These are phyloP conservation scores for Gryon sp. DNA, from an alignment of 1,140 invertebrate species.

Conservation along the genomic window DNA sequence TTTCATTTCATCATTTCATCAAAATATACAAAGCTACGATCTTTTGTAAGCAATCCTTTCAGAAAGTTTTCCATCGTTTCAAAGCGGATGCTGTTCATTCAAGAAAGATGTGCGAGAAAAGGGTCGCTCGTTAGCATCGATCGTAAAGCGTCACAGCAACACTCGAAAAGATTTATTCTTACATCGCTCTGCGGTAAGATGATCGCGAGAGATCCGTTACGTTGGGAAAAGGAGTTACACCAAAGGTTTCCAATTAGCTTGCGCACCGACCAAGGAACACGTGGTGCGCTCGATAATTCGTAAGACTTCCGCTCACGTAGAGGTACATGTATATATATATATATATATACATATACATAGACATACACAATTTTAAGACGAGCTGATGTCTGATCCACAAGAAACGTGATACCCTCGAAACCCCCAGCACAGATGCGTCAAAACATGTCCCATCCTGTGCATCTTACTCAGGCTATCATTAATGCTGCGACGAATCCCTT, in stretches of 20 bases:
- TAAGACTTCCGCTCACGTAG: conserved; percentile 39
- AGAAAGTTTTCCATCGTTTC: conserved; percentile 34
- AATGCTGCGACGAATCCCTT: conserved; percentile 16
- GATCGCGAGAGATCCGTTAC: conserved; percentile 27
- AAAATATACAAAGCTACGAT: conserved; percentile 34
- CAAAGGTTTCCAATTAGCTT: conserved; percentile 42
- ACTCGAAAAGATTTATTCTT: conserved; percentile 37
- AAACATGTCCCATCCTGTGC: conserved; percentile 22
- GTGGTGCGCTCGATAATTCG: conserved; percentile 27
- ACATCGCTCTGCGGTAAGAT: conserved; percentile 16
- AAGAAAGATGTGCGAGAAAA: conserved; percentile 44
- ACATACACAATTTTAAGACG: neutral
- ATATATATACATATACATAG: too few species aligned
- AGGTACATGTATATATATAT: too few species aligned
- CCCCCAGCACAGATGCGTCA: conserved; percentile 34
- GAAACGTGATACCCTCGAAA: conserved; percentile 60
- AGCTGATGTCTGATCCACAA: conserved; percentile 29
- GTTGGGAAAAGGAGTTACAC: conserved; percentile 12
- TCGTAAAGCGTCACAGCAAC: conserved; percentile 20
- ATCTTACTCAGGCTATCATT: conserved; percentile 17
- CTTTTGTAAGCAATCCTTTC: conserved; percentile 42
- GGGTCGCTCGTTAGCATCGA: conserved; percentile 52
- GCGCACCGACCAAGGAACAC: conserved; percentile 14
- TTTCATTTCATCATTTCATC: too few species aligned
- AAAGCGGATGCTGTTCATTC: conserved; percentile 33